Evolutionary conservation across 2,113 vertebrate genomes (phyloP).

Genomic region (Oryzias melastigma): DNA sequence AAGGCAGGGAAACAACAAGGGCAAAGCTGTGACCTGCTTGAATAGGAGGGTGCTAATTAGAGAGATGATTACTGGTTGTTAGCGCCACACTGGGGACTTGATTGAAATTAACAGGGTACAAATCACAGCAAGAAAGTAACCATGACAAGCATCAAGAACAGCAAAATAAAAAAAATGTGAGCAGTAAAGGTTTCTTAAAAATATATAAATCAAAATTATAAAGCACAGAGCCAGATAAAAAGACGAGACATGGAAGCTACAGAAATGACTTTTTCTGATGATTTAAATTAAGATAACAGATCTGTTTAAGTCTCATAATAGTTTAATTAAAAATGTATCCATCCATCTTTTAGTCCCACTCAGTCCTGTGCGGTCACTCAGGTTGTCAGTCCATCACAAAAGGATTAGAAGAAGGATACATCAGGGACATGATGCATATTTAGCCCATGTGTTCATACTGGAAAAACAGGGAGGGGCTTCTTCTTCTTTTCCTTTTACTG

Average conservation of each 20-base stretch:
- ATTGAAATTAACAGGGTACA: slow-evolving; percentile 35
- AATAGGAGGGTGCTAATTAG: slow-evolving; percentile 56
- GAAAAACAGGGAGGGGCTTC: too few species aligned
- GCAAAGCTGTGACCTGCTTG: slow-evolving; percentile 53
- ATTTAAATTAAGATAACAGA: too few species aligned
- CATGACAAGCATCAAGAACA: background rate
- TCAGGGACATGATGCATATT: too few species aligned
- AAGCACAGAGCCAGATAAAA: background rate
- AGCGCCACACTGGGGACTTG: slow-evolving; percentile 24
- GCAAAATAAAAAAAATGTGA: background rate
- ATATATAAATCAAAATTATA: background rate
- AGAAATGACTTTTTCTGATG: background rate
- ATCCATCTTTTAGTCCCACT: too few species aligned
- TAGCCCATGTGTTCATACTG: too few species aligned
- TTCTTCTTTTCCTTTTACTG: too few species aligned
- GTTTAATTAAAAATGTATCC: too few species aligned
- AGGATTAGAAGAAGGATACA: too few species aligned
- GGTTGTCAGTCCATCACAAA: too few species aligned
- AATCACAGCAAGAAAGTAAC: slow-evolving; percentile 5
- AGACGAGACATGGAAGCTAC: background rate
- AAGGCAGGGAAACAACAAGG: slow-evolving; percentile 41
- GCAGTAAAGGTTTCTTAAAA: background rate
- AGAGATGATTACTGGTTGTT: slow-evolving; percentile 54
- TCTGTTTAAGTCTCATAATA: too few species aligned
- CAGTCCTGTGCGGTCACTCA: too few species aligned